phyloP scores from a whole-genome alignment of 2,113 vertebrate genomes.

The Silurus glanis region DNA sequence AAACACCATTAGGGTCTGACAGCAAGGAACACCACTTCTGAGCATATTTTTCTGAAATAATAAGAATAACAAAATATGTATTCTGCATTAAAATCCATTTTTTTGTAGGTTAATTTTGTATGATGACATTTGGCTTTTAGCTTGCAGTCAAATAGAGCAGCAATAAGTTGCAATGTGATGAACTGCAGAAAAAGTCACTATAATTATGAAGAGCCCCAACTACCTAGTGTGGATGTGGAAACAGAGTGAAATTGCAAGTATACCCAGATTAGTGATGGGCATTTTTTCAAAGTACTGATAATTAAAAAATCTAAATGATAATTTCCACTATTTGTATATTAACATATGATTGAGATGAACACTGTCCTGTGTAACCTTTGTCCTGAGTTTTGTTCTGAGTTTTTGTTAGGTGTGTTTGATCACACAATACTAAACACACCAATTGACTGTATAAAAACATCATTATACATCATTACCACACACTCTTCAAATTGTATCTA shows the following conservation, averaged over 20 bases:
- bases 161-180: too few species aligned
- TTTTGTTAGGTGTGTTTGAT: background rate
- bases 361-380: background rate
- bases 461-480: background rate
- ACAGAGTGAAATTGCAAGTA: background rate
- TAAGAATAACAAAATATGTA: background rate
- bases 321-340: background rate
- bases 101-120: background rate
- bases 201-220: background rate
- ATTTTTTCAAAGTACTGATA: too few species aligned
- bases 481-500: background rate
- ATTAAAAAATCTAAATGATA: background rate
- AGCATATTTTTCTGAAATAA: conserved; percentile 79
- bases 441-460: background rate
- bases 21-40: conserved; percentile 82
- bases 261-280: background rate
- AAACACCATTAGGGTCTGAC: conserved; percentile 66
- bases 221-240: background rate
- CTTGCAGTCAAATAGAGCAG: background rate
- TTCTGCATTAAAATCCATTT: background rate
- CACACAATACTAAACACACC: background rate
- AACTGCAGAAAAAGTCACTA: background rate
- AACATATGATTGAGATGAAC: background rate
- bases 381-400: background rate
- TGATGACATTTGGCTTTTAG: background rate